These are phyloP conservation scores for Himantopus leucocephalus DNA, from an alignment of 2,113 vertebrate genomes.

Conservation along the genomic window DNA sequence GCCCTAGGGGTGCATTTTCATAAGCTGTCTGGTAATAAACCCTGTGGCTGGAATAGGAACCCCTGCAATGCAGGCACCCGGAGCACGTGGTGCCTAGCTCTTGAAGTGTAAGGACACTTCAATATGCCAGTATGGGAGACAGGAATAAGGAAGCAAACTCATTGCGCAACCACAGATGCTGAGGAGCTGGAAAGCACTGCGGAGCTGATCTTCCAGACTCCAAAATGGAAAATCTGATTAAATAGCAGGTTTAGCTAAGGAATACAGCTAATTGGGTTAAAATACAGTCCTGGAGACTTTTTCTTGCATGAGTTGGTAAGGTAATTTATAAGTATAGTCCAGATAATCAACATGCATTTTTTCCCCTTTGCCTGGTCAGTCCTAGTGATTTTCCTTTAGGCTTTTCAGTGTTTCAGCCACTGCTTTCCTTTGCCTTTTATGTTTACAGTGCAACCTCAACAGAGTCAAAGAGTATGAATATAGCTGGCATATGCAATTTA, in stretches of 20 bases:
- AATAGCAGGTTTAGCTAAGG: not conserved
- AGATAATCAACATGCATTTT: not conserved
- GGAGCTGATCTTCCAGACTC: not conserved
- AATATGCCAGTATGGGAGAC: fast-evolving
- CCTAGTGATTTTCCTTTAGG: not conserved
- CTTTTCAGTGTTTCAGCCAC: not conserved
- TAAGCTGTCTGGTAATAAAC: not conserved
- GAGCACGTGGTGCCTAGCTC: fast-evolving
- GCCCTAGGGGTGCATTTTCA: fast-evolving
- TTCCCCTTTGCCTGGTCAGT: not conserved
- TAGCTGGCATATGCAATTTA: not conserved
- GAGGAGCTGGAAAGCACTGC: not conserved
- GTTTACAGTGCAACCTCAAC: not conserved
- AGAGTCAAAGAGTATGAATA: not conserved
- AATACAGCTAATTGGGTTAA: not conserved
- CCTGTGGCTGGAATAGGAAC: not conserved
- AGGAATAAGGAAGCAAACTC: not conserved
- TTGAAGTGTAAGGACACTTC: not conserved
- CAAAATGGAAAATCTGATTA: not conserved
- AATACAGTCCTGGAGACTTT: not conserved
- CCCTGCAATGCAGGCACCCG: fast-evolving
- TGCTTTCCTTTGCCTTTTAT: not conserved
- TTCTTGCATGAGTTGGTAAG: not conserved
- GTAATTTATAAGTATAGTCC: not conserved
- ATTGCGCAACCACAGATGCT: not conserved